Percentiles rank a stretch among this genome's conserved stretches.
Evolutionary conservation across 2,113 vertebrate species (phyloP).

Genomic region (Pseudorectes ferrugineus): DNA sequence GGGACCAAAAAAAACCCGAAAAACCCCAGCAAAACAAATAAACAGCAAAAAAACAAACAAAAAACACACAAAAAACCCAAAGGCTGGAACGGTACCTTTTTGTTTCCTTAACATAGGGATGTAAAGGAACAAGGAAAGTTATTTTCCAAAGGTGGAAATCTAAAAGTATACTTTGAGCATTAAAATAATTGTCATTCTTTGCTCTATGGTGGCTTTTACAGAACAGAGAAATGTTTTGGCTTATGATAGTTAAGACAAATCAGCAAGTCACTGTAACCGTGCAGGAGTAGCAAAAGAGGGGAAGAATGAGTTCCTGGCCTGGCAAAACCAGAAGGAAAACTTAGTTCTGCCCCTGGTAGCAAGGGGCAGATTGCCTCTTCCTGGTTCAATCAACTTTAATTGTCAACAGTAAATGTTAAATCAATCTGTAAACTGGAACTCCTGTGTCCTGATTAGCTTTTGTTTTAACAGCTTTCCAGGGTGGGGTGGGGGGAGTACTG

Average conservation of each 20-base stretch:
- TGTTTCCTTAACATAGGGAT: background rate
- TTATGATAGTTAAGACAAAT: background rate
- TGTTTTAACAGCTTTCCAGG: background rate
- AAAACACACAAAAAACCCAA: background rate
- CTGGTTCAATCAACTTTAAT: background rate
- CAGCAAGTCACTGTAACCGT: background rate
- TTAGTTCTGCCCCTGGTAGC: background rate
- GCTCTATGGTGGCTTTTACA: background rate
- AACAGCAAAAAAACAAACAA: background rate
- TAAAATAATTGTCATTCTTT: background rate
- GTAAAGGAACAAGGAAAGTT: background rate
- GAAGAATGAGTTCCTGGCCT: background rate
- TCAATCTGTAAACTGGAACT: background rate
- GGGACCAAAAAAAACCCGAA: background rate
- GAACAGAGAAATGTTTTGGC: background rate
- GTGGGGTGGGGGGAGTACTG: background rate
- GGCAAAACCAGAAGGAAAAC: background rate
- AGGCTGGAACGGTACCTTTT: background rate
- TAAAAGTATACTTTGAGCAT: background rate
- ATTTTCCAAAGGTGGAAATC: background rate
- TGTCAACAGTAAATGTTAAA: background rate
- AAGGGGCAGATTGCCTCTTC: background rate
- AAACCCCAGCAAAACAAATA: background rate
- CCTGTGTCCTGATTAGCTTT: background rate
- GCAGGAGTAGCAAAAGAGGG: background rate